A percentile compares a stretch with the other conserved stretches of the same genome.
phyloP scores from a whole-genome alignment of 2,113 vertebrate genomes.

The Odontophorus gujanensis region DNA sequence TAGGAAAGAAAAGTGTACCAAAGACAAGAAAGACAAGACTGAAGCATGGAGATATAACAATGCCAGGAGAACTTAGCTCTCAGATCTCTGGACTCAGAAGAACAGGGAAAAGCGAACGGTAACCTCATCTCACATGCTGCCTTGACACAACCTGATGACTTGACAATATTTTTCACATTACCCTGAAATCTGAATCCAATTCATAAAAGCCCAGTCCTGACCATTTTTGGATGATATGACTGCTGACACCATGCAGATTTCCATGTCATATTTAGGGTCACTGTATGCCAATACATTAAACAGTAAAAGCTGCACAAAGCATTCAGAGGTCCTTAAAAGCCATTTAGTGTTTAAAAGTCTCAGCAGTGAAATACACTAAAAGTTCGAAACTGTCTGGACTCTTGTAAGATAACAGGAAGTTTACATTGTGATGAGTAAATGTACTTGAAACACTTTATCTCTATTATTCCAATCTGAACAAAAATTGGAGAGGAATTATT shows the following conservation, averaged over 20 bases:
- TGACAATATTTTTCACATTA: not conserved
- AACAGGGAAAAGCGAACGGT: not conserved
- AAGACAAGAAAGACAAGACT: not conserved
- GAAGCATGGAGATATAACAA: not conserved
- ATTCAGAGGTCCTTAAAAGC: not conserved
- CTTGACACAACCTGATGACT: not conserved
- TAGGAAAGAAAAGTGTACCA: not conserved
- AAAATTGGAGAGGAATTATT: constrained; percentile 27
- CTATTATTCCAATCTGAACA: not conserved
- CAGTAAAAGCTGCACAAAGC: not conserved
- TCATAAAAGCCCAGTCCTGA: not conserved
- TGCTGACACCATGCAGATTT: not conserved
- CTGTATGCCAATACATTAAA: not conserved
- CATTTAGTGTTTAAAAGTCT: not conserved
- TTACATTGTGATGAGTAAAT: not conserved
- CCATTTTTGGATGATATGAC: not conserved
- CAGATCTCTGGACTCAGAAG: not conserved
- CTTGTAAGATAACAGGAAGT: not conserved
- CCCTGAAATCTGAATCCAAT: not conserved
- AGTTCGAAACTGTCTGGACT: not conserved
- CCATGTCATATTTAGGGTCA: not conserved
- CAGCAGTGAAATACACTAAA: not conserved
- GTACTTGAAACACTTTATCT: not conserved
- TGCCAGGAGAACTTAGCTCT: not conserved
- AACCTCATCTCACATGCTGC: not conserved